Percentiles rank a stretch among this genome's conserved stretches.
These are phyloP conservation scores for Neodontobutis hainanensis DNA, from an alignment of 2,113 vertebrate genomes.

Conservation along the genomic window DNA sequence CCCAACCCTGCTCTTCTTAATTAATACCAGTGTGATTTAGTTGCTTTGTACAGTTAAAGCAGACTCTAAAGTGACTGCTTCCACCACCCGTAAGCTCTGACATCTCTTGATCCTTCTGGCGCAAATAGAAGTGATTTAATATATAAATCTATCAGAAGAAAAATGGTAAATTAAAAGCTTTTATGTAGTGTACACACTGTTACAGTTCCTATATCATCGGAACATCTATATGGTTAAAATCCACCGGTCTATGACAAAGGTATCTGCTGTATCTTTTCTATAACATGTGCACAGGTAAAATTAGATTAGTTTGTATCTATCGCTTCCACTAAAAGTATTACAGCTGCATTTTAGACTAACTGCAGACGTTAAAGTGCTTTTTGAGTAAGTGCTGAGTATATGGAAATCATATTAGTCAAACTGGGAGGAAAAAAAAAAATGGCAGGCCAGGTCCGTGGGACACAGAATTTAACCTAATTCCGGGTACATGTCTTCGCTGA, in stretches of 20 bases:
- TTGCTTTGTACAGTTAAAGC: constrained; percentile 50
- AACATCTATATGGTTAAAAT: constrained; percentile 18
- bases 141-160: neutral
- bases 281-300: neutral
- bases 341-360: constrained; percentile 19
- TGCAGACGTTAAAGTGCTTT: constrained; percentile 26
- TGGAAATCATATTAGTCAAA: constrained; percentile 32
- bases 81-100: constrained; percentile 20
- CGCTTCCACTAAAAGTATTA: constrained; percentile 13
- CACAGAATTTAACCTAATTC: constrained; percentile 41
- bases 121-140: neutral
- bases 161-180: neutral
- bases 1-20: constrained; percentile 38
- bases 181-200: neutral
- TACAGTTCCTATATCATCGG: no score
- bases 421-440: constrained; percentile 23
- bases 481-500: constrained; percentile 35
- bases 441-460: constrained; percentile 30
- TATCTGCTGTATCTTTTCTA: neutral
- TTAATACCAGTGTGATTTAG: constrained; percentile 62
- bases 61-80: constrained; percentile 29
- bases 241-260: neutral
- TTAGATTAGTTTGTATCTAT: constrained; percentile 11
- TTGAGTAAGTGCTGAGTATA: constrained; percentile 22
- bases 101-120: constrained; percentile 15